Conservation (phyloP, 2,797 vertebrate genomes). For the Heliangelus exortis region DNA sequence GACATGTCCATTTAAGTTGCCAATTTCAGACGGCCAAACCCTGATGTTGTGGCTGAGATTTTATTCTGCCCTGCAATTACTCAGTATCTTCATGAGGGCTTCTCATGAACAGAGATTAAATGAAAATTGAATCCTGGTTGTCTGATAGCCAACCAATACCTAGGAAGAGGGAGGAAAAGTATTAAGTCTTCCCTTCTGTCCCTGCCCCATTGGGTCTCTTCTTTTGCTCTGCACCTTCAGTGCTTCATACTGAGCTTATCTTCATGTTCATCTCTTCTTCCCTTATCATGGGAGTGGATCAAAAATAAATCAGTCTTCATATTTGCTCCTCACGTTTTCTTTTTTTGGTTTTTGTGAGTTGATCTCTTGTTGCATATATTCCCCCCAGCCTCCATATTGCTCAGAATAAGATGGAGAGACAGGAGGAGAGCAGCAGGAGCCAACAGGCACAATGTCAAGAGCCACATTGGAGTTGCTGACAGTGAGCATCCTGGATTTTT, state of each 20-base stretch:
- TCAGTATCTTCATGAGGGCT: background rate
- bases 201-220: background rate
- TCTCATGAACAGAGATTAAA: background rate
- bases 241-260: background rate
- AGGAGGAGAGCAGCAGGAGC: background rate
- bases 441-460: rapidly evolving
- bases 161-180: background rate
- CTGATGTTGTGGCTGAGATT: background rate
- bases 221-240: background rate
- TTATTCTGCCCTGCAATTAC: background rate
- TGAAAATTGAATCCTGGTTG: background rate
- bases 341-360: background rate
- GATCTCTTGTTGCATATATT: background rate
- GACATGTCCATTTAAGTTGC: background rate
- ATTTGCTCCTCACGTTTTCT: background rate
- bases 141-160: background rate
- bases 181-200: background rate
- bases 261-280: background rate
- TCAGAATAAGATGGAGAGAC: background rate
- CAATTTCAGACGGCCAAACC: background rate
- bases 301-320: background rate
- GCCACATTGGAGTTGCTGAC: background rate
- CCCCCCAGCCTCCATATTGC: rapidly evolving
- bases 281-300: rapidly evolving
- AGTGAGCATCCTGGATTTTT: background rate